A percentile compares a stretch with the other conserved stretches of the same genome.
phyloP scores from a whole-genome alignment of 2,888 invertebrate genomes.

The Eupithecia inturbata region DNA sequence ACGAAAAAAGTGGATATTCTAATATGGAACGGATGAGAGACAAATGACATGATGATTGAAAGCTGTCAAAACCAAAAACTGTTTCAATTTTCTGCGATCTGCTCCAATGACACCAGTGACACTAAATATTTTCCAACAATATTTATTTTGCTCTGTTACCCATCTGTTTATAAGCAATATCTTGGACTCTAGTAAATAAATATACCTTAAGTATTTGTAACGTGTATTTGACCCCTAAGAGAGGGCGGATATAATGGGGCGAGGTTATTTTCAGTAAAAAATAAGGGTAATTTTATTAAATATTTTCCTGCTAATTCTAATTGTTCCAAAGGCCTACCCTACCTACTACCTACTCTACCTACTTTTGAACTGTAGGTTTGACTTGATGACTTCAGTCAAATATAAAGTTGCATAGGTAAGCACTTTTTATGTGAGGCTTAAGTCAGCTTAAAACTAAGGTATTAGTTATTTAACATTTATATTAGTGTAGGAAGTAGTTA shows the following conservation, averaged over 20 bases:
- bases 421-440: not conserved
- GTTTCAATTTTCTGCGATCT: not conserved
- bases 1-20: no score
- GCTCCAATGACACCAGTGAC: not conserved
- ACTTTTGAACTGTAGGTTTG: no score
- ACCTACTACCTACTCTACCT: no score
- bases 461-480: not conserved
- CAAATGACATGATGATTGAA: not conserved
- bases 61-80: not conserved
- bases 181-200: not conserved
- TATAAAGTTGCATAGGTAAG: not conserved
- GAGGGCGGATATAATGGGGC: not conserved
- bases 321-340: not conserved
- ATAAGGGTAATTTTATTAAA: not conserved
- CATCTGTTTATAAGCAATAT: not conserved
- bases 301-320: not conserved
- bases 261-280: not conserved
- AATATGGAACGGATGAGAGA: no score
- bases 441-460: conserved; percentile 1
- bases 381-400: not conserved
- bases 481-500: conserved; percentile 9
- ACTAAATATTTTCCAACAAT: no score
- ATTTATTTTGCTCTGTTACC: not conserved
- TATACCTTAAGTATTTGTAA: no score
- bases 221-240: not conserved